These are phyloP conservation scores for Ceyx cyanopectus DNA, from an alignment of 2,113 vertebrate genomes.

Conservation along the genomic window DNA sequence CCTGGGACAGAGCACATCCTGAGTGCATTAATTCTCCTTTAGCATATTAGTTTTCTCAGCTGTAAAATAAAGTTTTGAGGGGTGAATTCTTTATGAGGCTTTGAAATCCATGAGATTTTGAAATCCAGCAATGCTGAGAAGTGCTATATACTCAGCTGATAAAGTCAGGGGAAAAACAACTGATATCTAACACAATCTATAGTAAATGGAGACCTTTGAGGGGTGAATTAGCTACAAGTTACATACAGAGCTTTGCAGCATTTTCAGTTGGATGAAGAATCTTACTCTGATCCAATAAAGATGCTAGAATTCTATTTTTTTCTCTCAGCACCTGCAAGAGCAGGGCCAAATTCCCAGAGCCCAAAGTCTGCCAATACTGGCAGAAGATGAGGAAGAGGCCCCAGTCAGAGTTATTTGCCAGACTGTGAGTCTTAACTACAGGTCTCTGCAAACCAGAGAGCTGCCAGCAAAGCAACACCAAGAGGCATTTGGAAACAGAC, in stretches of 20 bases:
- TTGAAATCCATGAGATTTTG: neutral
- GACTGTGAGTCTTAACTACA: neutral
- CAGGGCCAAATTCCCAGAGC: neutral
- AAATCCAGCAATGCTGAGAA: neutral
- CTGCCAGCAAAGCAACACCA: neutral
- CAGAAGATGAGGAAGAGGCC: neutral
- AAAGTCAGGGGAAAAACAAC: neutral
- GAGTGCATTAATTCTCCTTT: neutral
- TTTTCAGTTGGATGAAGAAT: neutral
- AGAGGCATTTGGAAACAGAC: neutral
- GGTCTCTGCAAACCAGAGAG: neutral
- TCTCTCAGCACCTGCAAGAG: neutral
- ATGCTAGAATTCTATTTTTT: too few relatives aligned
- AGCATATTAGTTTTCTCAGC: neutral
- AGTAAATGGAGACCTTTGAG: neutral
- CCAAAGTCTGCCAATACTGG: neutral
- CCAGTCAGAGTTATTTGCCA: neutral
- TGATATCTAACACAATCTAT: neutral
- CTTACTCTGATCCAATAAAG: neutral
- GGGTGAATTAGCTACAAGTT: neutral
- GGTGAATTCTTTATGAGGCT: neutral
- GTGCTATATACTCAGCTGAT: neutral
- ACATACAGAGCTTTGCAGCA: neutral
- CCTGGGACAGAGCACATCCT: neutral
- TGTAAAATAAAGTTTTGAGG: neutral